Base-by-base conservation (phyloP, 2,113 vertebrate species). In the Chloropsis cyanopogon region DNA sequence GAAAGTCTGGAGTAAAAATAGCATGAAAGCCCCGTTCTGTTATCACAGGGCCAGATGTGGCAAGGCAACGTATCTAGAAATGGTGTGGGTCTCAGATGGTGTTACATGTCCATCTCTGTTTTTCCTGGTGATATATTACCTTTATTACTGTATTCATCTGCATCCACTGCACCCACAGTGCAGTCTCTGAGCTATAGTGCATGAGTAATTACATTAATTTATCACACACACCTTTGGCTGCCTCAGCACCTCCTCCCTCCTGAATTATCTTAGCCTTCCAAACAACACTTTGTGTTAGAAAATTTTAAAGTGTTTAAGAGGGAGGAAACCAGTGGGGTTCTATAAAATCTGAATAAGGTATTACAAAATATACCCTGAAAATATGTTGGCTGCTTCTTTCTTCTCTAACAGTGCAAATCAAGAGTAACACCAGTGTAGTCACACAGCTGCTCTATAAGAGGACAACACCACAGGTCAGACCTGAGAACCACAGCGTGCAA, bases 1-100 rank as follows among this genome's bases (percentile, higher is more conserved):
- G 73, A 87, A 96, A 89, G 46, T 54, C 84, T 87, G 57, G 29
- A 85, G 22, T 89, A 95, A 95, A 95, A 95, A 94, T 91, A 95
- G 78, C 81, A 95, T 85, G 84, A 92, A 95, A 97, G 66, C 31
- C 49, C 39, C 19, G 4, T 61, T 87, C 86, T 76, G 52, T 54
- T 65, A 83, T 78, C 42, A 42, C 2, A 3, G 53, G 86, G 46
- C 86, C 94, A 96, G 93, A 92, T 90, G 96, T 70, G 53, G 50
- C 77, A 76, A 50, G 21, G 31, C 61, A 76, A 14, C 0, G 0
- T 14, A 46, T 68, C 81, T 53, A 93, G 86, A 65, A 82, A 68
- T 9, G 63, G 35, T 42, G n/a, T 52, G 66, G 42, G 25, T 12
- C 78, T 95, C 96, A 97, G 89, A 84, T 93, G 80, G 78, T 66